Percentiles rank a stretch among this genome's conserved stretches.
Evolutionary conservation across 2,113 vertebrate genomes (phyloP).

Genomic region (Meriones unguiculatus): DNA sequence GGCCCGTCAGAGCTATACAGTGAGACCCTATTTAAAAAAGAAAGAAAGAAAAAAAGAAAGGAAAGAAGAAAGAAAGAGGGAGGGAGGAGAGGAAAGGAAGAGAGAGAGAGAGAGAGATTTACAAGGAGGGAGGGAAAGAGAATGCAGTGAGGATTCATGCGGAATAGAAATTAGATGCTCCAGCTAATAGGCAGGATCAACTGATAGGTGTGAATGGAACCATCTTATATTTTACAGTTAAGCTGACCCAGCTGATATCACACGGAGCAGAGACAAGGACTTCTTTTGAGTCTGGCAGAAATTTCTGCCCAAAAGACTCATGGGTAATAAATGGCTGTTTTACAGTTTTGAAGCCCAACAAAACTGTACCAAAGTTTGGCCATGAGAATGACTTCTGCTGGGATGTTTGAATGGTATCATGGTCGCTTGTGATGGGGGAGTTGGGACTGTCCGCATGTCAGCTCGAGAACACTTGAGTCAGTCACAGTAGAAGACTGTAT

Average conservation of each 20-base stretch:
- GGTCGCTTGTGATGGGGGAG: background rate
- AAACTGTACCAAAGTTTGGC: background rate
- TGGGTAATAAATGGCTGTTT: background rate
- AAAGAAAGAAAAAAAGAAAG: background rate
- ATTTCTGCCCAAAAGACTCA: background rate
- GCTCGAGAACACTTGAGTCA: background rate
- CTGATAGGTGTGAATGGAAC: background rate
- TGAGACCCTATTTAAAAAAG: background rate
- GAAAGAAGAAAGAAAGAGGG: rapidly evolving
- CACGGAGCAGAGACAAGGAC: background rate
- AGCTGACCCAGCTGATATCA: background rate
- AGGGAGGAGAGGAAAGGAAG: background rate
- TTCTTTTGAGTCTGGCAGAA: background rate
- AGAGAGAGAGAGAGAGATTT: background rate
- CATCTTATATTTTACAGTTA: background rate
- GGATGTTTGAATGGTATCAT: background rate
- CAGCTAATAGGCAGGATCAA: background rate
- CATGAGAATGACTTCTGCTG: background rate
- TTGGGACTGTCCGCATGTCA: background rate
- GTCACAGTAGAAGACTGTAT: background rate
- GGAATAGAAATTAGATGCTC: background rate
- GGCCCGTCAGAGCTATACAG: background rate
- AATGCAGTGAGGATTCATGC: too few species aligned
- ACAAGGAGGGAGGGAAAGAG: background rate
- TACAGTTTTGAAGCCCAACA: background rate